phyloP scores from a whole-genome alignment of 2,113 vertebrate genomes.

The Otus sunia region DNA sequence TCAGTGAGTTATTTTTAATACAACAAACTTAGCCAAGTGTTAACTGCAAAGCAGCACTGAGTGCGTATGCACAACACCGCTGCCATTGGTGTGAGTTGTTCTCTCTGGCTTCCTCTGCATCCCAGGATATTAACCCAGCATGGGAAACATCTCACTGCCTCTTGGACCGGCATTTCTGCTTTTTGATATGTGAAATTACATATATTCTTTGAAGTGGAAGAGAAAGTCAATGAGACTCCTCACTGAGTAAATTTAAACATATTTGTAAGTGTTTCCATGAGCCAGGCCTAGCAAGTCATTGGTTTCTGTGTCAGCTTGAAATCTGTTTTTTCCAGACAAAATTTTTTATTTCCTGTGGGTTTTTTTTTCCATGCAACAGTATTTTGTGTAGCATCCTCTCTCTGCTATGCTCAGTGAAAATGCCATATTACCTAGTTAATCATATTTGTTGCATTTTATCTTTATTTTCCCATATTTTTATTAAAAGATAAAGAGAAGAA shows the following conservation, averaged over 20 bases:
- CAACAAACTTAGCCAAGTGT: neutral
- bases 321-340: neutral
- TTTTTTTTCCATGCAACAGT: neutral
- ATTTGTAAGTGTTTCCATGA: neutral
- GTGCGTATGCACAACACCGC: neutral
- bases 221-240: neutral
- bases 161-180: neutral
- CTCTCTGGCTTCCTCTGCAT: constrained; percentile 21
- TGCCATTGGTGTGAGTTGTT: constrained; percentile 5
- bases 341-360: neutral
- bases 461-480: neutral
- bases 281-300: neutral
- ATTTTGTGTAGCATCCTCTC: neutral
- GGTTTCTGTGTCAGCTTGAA: neutral
- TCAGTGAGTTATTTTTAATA: constrained; percentile 39
- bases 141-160: neutral
- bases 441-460: neutral
- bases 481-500: neutral
- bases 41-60: neutral
- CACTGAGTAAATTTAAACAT: neutral
- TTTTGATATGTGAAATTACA: constrained; percentile 63
- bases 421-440: neutral
- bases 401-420: neutral
- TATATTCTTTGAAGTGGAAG: constrained; percentile 37
- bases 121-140: constrained; percentile 17